Percentiles rank a stretch among this genome's conserved stretches.
Evolutionary conservation across 1,140 invertebrate species (phyloP).

Genomic region (Saxidomus purpurata): DNA sequence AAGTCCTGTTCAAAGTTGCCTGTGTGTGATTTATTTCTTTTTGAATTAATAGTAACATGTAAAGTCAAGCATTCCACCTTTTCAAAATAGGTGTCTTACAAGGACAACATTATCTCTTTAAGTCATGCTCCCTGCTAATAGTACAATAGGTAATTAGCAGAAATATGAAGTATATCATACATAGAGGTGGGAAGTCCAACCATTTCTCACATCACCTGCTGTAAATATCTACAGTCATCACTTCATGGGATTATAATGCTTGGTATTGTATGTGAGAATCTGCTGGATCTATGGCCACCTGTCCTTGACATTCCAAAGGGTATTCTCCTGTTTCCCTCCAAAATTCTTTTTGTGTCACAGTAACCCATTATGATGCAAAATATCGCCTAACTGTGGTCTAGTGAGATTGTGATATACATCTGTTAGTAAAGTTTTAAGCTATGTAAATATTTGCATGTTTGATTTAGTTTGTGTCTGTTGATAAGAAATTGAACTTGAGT

Average conservation of each 20-base stretch:
- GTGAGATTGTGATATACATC: neutral
- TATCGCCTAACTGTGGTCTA: slow-evolving; percentile 25
- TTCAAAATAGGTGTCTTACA: neutral
- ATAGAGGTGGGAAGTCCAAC: neutral
- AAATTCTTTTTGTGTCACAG: neutral
- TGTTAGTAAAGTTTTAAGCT: slow-evolving; percentile 9
- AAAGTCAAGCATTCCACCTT: neutral
- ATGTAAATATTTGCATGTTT: slow-evolving; percentile 24
- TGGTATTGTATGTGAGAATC: neutral
- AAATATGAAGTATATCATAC: slow-evolving; percentile 21
- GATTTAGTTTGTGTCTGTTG: neutral
- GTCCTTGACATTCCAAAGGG: neutral
- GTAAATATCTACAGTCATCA: neutral
- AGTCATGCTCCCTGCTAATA: neutral
- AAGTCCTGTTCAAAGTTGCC: too few species aligned
- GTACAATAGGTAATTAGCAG: neutral
- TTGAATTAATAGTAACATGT: neutral
- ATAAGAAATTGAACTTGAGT: neutral
- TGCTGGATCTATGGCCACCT: neutral
- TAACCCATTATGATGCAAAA: neutral
- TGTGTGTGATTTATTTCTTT: slow-evolving; percentile 19
- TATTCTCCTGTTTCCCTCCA: slow-evolving; percentile 19
- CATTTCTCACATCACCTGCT: neutral
- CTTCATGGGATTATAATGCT: neutral
- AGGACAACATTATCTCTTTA: neutral